Base-by-base conservation (phyloP, 2,888 invertebrate genomes). In the Melieria omissa region DNA sequence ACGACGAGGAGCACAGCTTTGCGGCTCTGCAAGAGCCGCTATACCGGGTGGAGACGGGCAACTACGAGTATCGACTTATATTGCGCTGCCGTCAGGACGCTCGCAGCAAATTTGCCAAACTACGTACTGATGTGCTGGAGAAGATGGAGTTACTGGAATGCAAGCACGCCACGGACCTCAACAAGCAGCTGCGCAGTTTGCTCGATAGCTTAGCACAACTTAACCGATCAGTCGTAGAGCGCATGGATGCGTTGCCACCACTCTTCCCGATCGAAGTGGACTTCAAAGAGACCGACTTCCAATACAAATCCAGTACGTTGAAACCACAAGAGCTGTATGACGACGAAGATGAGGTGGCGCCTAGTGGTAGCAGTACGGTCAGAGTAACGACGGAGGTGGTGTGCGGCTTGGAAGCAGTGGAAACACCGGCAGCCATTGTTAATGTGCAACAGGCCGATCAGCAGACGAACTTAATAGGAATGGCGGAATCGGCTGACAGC, bases 21-120 rank as follows among this genome's bases (percentile, higher is more conserved):
- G 94, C 93, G 6, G 93, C 95, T 0, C 83, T 99, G 12, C 97
- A 98, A 83, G 99, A 99, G 84, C 98, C 98, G 0, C 88, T 99
- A 52, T 99, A 99, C 85, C 90, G 99, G 57, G 97, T 99, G 0
- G 99, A 99, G 87, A 99, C 99, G 0, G 99, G 99, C 60, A 99
- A 99, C 86, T 99, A 99, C 88, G 99, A 99, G 86, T 99, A 99
- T 86, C 92, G 98, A 89, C 88, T 99, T 70, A 94, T 99, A 67
- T 88, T 99, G 7, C 91, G 99, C 70, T 99, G 99, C 85, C 92
- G 99, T 0, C 98, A 99, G 88, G 95, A 98, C 78, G 98, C 99
- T 0, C 89, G 99, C 71, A 88, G 90, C 0, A 91, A 94, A 76
- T 96, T 96, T 85, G 96, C 95, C 0, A 92, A 93, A 62, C 88